Percentiles rank a stretch among this genome's conserved stretches.
These are phyloP conservation scores for Archips crataeganus DNA, from an alignment of 2,888 invertebrate genomes.

Conservation along the genomic window DNA sequence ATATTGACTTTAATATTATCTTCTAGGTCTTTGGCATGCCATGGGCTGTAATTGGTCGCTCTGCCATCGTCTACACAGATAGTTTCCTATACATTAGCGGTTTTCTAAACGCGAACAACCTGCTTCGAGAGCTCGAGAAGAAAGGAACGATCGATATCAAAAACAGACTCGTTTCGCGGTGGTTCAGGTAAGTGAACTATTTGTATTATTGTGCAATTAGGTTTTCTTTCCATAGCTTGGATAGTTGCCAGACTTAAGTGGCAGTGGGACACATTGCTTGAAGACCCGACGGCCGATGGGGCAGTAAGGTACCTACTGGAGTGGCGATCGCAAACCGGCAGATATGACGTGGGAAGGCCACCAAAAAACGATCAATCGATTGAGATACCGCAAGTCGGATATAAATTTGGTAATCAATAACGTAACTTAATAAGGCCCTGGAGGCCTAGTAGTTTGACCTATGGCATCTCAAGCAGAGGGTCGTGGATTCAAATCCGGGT, in stretches of 20 bases:
- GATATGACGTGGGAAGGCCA: no score
- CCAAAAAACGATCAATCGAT: background rate
- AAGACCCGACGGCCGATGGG: no score
- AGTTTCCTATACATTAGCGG: conserved; percentile 87
- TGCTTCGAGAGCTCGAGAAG: conserved; percentile 81
- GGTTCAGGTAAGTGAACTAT: conserved; percentile 79
- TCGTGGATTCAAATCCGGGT: no score
- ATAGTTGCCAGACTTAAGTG: no score
- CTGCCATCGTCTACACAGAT: conserved; percentile 87
- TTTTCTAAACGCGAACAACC: conserved; percentile 83
- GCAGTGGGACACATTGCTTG: no score
- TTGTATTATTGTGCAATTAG: background rate
- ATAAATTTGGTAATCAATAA: background rate
- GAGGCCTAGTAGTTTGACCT: no score
- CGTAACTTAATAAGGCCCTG: background rate
- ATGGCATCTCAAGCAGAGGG: no score
- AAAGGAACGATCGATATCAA: conserved; percentile 80
- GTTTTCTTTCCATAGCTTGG: no score
- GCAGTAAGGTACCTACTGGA: no score
- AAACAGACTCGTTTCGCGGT: conserved; percentile 78
- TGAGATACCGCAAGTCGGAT: conserved; percentile 11
- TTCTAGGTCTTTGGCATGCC: conserved; percentile 81
- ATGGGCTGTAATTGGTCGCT: conserved; percentile 87
- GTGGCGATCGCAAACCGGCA: no score
- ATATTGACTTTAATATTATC: background rate